Conservation (phyloP, 2,888 invertebrate species). For the Callosobruchus maculatus region DNA sequence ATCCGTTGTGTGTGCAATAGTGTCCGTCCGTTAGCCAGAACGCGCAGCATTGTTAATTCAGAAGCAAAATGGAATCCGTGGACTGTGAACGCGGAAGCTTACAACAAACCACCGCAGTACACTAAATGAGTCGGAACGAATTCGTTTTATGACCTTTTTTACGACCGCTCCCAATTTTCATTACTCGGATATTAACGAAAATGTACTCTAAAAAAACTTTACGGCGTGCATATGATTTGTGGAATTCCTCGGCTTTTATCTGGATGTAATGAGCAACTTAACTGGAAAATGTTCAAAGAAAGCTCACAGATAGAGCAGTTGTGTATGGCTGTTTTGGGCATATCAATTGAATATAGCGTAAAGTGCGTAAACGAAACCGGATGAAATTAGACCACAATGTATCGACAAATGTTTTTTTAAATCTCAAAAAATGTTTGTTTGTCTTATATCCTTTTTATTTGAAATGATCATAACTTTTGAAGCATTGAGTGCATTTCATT, state of each 20-base stretch:
- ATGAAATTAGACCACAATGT: no score
- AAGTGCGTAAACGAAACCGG: no score
- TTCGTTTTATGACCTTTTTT: constrained; percentile 19
- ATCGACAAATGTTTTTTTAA: no score
- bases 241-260: neutral
- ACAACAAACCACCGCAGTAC: neutral
- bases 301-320: no score
- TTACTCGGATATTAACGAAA: constrained; percentile 14
- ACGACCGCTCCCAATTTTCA: constrained; percentile 16
- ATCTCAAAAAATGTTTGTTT: no score
- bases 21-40: neutral
- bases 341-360: no score
- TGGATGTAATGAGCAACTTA: neutral
- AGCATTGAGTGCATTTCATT: no score
- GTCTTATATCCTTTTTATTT: no score
- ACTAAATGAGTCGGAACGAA: constrained; percentile 14
- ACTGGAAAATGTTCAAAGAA: no score
- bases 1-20: neutral
- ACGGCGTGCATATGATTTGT: neutral
- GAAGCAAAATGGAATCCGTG: neutral
- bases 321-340: no score
- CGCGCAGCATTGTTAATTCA: neutral
- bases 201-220: constrained; percentile 13
- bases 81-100: neutral
- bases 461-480: no score